Percentiles rank a stretch among this genome's conserved stretches.
phyloP scores from a whole-genome alignment of 2,113 vertebrate species.

The Aphelocoma coerulescens region DNA sequence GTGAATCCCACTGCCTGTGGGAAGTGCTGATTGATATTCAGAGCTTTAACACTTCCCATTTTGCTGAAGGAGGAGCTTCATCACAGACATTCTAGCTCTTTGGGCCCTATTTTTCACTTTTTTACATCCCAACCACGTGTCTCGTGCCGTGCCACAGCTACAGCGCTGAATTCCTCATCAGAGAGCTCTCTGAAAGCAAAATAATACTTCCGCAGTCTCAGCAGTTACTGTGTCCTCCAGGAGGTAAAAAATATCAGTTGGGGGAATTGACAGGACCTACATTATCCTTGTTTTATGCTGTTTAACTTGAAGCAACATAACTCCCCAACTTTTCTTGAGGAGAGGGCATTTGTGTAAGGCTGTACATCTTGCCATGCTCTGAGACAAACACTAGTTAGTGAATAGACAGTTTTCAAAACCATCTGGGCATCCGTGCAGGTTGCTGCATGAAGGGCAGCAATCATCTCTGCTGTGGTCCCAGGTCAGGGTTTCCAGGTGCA shows the following conservation, averaged over 20 bases:
- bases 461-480: rapidly evolving
- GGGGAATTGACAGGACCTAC: not conserved
- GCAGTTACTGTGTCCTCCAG: not conserved
- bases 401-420: not conserved
- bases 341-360: not conserved
- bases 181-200: conserved; percentile 42
- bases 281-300: not conserved
- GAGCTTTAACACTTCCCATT: conserved; percentile 62
- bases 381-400: not conserved
- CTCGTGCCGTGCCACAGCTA: conserved; percentile 22
- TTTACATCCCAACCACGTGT: conserved; percentile 51
- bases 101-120: conserved; percentile 40
- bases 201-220: conserved; percentile 17
- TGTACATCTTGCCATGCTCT: not conserved
- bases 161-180: conserved; percentile 51
- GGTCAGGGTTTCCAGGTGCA: not conserved
- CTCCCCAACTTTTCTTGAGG: not conserved
- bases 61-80: conserved; percentile 54
- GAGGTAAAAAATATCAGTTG: not conserved
- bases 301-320: not conserved
- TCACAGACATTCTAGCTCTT: conserved; percentile 49
- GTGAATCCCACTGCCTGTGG: conserved; percentile 59
- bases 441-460: not conserved
- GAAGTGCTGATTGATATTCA: conserved; percentile 63
- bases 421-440: not conserved